Percentiles rank a stretch among this genome's conserved stretches.
These are phyloP conservation scores for Sinocyclocheilus rhinocerous DNA, from an alignment of 2,113 vertebrate genomes.

Conservation along the genomic window DNA sequence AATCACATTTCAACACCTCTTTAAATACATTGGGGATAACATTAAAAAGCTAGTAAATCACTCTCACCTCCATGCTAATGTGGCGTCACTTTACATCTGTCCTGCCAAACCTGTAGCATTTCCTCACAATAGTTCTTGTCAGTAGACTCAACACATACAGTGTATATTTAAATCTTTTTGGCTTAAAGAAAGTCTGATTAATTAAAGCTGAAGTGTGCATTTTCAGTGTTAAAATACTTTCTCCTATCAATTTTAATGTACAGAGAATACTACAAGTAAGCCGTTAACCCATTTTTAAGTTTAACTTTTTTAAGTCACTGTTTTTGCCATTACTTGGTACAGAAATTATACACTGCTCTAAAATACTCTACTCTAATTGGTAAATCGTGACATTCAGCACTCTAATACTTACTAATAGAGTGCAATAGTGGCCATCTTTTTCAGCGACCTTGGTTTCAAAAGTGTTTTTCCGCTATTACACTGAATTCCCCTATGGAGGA, in stretches of 20 bases:
- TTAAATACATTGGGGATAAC: slow-evolving; percentile 47
- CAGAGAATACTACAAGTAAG: too few relatives aligned
- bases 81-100: slow-evolving; percentile 4
- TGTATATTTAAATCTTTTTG: not conserved
- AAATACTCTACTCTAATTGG: not conserved
- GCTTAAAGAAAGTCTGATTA: not conserved
- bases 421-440: not conserved
- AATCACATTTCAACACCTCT: slow-evolving; percentile 45
- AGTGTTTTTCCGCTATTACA: not conserved
- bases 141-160: not conserved
- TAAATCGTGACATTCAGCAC: not conserved
- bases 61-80: slow-evolving; percentile 20
- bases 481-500: not conserved
- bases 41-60: slow-evolving; percentile 41
- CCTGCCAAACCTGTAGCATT: slow-evolving; percentile 20
- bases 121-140: not conserved
- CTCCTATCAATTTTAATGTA: not conserved
- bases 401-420: not conserved
- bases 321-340: not conserved
- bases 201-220: not conserved
- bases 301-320: not conserved
- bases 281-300: not conserved
- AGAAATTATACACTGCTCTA: not conserved
- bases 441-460: not conserved
- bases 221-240: not conserved